These are phyloP conservation scores for Ptychochromis oligacanthus DNA, from an alignment of 2,113 vertebrate genomes.

Conservation along the genomic window DNA sequence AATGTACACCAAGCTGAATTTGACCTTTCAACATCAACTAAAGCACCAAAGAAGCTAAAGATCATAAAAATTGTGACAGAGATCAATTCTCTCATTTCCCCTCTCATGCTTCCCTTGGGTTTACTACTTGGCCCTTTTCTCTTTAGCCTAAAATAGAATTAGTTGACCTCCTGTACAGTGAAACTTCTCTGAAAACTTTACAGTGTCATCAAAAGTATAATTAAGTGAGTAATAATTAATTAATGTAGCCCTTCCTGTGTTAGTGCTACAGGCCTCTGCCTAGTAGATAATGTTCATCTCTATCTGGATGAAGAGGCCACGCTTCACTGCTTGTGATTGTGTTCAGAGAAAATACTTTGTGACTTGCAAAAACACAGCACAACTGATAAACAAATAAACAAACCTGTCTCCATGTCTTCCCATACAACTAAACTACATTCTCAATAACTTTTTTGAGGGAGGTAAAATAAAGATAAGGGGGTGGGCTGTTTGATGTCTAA, in stretches of 20 bases:
- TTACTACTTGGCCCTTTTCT: not conserved
- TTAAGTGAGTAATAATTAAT: constrained; percentile 49
- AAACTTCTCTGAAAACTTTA: constrained; percentile 37
- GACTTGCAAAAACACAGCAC: not conserved
- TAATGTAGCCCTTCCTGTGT: constrained; percentile 8
- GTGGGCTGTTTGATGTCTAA: not conserved
- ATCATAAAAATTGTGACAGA: constrained; percentile 41
- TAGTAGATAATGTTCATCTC: constrained; percentile 23
- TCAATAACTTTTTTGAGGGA: not conserved
- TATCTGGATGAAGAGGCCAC: constrained; percentile 8
- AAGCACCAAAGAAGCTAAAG: constrained; percentile 41
- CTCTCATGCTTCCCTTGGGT: not conserved
- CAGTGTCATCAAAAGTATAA: constrained; percentile 23
- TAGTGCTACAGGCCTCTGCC: not conserved
- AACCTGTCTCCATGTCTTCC: constrained; percentile 6
- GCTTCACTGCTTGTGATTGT: constrained; percentile 30
- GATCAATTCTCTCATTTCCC: constrained; percentile 46
- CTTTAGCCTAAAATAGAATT: constrained; percentile 32
- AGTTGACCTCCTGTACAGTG: constrained; percentile 31
- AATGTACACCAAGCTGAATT: constrained; percentile 39
- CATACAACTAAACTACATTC: not conserved
- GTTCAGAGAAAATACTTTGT: constrained; percentile 29
- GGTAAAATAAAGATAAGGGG: not conserved
- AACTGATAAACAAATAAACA: constrained; percentile 21
- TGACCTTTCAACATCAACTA: constrained; percentile 62